Evolutionary conservation across 2,888 invertebrate genomes (phyloP).

Genomic region (Celastrina argiolus): DNA sequence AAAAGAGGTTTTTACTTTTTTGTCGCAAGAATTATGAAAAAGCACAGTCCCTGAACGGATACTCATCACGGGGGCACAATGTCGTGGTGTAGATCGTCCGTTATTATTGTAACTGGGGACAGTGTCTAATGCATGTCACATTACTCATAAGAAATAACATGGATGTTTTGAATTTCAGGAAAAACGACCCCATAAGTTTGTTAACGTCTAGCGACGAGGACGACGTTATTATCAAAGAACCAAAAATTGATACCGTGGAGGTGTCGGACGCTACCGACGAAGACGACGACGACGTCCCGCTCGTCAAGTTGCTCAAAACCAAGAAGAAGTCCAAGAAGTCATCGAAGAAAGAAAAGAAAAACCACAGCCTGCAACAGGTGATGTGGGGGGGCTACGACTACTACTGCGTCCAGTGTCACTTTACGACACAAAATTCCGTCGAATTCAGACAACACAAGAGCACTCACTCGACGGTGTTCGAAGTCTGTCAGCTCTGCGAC

Average conservation of each 20-base stretch:
- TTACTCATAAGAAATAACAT: neutral
- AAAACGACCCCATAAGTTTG: conserved; percentile 55
- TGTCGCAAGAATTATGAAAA: no score
- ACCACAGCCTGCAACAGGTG: conserved; percentile 24
- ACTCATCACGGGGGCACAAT: no score
- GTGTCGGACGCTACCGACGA: conserved; percentile 64
- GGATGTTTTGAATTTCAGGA: conserved; percentile 37
- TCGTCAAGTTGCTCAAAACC: conserved; percentile 45
- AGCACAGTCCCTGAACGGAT: no score
- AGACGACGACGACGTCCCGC: conserved; percentile 63
- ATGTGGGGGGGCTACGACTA: conserved; percentile 42
- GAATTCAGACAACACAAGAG: conserved; percentile 40
- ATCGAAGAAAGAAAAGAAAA: neutral
- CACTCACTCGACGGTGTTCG: conserved; percentile 38
- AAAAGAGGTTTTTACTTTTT: no score
- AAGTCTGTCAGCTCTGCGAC: conserved; percentile 50
- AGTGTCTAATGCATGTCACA: neutral
- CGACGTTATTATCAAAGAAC: conserved; percentile 64
- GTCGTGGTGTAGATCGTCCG: no score
- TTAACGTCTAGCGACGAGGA: conserved; percentile 66
- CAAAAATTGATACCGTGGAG: conserved; percentile 59
- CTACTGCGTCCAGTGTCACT: conserved; percentile 50
- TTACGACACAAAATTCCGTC: neutral
- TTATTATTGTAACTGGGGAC: neutral
- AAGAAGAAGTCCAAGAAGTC: conserved; percentile 29